phyloP scores from a whole-genome alignment of 2,888 invertebrate genomes.

The Drosophila longiperda region DNA sequence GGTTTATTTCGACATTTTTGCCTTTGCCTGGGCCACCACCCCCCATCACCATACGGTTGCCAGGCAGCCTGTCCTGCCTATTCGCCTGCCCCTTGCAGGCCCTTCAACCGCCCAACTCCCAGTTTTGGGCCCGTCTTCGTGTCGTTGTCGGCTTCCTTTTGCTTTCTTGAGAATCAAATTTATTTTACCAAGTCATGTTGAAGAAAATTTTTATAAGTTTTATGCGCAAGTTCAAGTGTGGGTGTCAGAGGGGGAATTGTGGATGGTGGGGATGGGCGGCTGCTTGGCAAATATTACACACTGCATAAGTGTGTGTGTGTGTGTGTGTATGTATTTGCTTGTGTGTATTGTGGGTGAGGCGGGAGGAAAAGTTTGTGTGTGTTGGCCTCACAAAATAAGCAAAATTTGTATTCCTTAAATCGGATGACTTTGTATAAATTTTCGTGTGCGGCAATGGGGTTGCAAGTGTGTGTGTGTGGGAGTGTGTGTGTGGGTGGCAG shows the following conservation, averaged over 20 bases:
- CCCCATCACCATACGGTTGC: slow-evolving; percentile 57
- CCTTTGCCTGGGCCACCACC: slow-evolving; percentile 44
- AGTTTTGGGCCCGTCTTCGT: slow-evolving; percentile 50
- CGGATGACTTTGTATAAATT: slow-evolving; percentile 84
- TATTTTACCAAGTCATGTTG: slow-evolving; percentile 84
- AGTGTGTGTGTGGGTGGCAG: slow-evolving; percentile 53
- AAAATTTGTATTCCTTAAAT: slow-evolving; percentile 84
- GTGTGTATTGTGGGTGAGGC: slow-evolving; percentile 34
- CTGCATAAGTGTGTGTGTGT: slow-evolving; percentile 28
- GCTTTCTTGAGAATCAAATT: slow-evolving; percentile 84
- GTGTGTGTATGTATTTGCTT: slow-evolving; percentile 35
- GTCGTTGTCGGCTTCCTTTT: slow-evolving; percentile 63
- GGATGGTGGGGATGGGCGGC: slow-evolving; percentile 14
- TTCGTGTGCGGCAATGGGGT: slow-evolving; percentile 80
- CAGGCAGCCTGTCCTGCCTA: slow-evolving; percentile 50
- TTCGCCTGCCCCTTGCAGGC: slow-evolving; percentile 13
- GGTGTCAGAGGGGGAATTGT: slow-evolving; percentile 39
- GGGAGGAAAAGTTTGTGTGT: slow-evolving; percentile 56
- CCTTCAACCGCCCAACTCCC: slow-evolving; percentile 3
- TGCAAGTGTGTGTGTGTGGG: slow-evolving; percentile 49
- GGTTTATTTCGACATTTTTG: slow-evolving; percentile 75
- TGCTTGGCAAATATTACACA: slow-evolving; percentile 65
- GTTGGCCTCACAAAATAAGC: slow-evolving; percentile 75
- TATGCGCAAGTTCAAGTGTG: slow-evolving; percentile 74
- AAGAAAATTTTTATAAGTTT: slow-evolving; percentile 84